These are phyloP conservation scores for Marcusenius ussheri DNA, from an alignment of 2,113 vertebrate species.

Conservation along the genomic window DNA sequence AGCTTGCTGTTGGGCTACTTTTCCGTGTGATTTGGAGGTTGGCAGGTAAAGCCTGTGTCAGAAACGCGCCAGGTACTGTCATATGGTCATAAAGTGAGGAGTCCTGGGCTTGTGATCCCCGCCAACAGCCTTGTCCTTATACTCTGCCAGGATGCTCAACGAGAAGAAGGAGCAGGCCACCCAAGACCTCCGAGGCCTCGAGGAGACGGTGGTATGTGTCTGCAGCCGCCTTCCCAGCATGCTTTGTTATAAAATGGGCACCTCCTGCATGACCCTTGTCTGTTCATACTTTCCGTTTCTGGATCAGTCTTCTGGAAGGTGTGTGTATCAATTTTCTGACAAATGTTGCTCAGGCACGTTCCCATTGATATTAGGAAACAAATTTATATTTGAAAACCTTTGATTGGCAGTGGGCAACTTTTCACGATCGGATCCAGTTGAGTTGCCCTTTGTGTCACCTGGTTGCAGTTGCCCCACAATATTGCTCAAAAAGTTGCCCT, in stretches of 20 bases:
- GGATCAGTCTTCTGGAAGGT: neutral
- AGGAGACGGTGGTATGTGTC: slow-evolving; percentile 87
- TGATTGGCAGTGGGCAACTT: neutral
- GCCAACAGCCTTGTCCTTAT: neutral
- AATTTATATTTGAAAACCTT: neutral
- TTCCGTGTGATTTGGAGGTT: neutral
- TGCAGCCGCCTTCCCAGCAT: neutral
- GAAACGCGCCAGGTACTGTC: neutral
- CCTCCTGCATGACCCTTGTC: neutral
- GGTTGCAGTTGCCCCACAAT: neutral
- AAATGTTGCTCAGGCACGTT: neutral
- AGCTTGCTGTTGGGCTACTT: neutral
- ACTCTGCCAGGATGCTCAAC: slow-evolving; percentile 67
- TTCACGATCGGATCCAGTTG: neutral
- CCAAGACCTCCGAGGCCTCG: slow-evolving; percentile 88
- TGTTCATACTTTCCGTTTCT: neutral
- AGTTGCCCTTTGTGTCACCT: neutral
- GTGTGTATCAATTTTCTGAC: neutral
- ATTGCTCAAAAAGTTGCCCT: neutral
- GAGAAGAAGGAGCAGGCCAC: slow-evolving; percentile 86
- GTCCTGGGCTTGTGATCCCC: neutral
- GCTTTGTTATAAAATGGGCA: neutral
- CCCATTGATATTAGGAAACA: neutral
- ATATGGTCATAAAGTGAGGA: neutral
- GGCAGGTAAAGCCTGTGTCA: neutral